These are phyloP conservation scores for Phocoena phocoena DNA, from an alignment of 2,113 vertebrate species.

Conservation along the genomic window DNA sequence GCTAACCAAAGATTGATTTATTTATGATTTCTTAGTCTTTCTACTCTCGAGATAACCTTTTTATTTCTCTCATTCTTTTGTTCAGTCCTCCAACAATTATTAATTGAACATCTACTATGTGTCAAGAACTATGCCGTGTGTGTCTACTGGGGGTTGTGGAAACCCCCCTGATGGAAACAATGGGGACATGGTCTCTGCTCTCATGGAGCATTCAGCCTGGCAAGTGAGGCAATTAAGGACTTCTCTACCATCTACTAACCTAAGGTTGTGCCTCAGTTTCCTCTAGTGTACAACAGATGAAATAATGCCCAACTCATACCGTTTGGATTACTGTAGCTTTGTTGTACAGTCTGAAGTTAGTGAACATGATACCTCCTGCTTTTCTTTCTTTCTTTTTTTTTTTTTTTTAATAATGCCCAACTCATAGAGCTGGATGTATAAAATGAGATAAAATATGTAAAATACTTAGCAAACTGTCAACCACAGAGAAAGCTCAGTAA, in stretches of 20 bases:
- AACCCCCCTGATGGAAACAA: neutral
- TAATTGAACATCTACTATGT: neutral
- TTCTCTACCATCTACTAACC: neutral
- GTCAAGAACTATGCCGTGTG: neutral
- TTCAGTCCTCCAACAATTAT: neutral
- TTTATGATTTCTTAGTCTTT: neutral
- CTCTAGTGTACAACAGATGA: neutral
- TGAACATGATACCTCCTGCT: neutral
- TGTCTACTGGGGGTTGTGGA: neutral
- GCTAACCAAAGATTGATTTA: neutral
- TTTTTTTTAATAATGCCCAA: neutral
- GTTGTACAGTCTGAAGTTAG: neutral
- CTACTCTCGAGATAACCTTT: neutral
- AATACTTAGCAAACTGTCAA: neutral
- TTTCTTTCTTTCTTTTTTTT: neutral
- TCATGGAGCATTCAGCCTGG: neutral
- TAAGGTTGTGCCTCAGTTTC: neutral
- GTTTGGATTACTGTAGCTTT: neutral
- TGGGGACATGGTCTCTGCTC: neutral
- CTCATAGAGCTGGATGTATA: neutral
- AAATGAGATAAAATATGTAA: neutral
- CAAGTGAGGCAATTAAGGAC: neutral
- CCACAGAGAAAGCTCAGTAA: neutral
- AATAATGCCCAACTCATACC: neutral
- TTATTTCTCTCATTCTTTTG: neutral